These are phyloP conservation scores for Ectemnius lituratus DNA, from an alignment of 2,888 invertebrate genomes.

Conservation along the genomic window DNA sequence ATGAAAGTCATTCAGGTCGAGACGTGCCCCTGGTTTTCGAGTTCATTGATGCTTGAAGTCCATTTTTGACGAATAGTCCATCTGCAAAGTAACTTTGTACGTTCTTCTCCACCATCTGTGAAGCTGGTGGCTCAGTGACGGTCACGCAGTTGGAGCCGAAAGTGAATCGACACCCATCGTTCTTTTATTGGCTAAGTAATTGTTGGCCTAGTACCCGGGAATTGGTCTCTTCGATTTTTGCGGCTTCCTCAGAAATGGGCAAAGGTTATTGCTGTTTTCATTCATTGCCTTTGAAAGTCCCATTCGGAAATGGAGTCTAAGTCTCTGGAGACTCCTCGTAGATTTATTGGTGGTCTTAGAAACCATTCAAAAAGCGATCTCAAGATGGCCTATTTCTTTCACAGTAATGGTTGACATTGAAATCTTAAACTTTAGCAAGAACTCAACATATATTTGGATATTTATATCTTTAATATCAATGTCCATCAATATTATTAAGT, in stretches of 20 bases:
- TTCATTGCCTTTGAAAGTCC: conserved; percentile 56
- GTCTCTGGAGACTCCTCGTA: conserved; percentile 15
- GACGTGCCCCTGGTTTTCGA: conserved; percentile 69
- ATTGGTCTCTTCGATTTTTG: conserved; percentile 70
- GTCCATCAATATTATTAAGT: too few relatives aligned
- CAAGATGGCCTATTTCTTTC: not conserved
- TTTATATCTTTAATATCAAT: too few relatives aligned
- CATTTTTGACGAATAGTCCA: conserved; percentile 73
- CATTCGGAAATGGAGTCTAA: conserved; percentile 40
- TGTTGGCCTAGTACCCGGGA: conserved; percentile 68
- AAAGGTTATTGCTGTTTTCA: conserved; percentile 75
- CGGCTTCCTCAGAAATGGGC: conserved; percentile 66
- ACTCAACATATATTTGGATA: too few relatives aligned
- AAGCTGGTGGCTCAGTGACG: conserved; percentile 53
- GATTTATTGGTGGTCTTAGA: conserved; percentile 16
- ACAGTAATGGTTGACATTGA: too few relatives aligned
- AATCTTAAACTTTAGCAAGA: too few relatives aligned
- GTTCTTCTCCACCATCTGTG: conserved; percentile 36
- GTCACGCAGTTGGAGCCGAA: conserved; percentile 42
- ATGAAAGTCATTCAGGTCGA: conserved; percentile 68
- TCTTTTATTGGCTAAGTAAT: conserved; percentile 75
- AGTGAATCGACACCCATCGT: conserved; percentile 66
- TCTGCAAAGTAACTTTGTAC: conserved; percentile 66
- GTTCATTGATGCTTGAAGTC: conserved; percentile 74
- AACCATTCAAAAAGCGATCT: conserved; percentile 10